Evolutionary conservation across 2,113 vertebrate species (phyloP).

Genomic region (Cricetomys ansorgei): DNA sequence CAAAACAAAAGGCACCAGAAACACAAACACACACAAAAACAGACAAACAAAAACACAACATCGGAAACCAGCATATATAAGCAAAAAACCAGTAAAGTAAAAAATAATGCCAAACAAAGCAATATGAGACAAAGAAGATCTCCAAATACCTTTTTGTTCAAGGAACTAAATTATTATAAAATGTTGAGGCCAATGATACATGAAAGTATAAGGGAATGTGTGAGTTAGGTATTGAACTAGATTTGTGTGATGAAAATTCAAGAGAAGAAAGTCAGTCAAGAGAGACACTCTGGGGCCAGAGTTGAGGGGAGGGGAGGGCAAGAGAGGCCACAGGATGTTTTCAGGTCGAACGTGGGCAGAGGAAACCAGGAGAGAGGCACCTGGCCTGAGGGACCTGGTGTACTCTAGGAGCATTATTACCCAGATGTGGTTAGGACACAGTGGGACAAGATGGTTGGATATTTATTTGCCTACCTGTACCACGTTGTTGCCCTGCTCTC

Average conservation of each 20-base stretch:
- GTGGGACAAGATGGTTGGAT: background rate
- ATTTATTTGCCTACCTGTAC: background rate
- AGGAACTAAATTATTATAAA: background rate
- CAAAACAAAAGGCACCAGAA: background rate
- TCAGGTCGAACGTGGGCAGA: background rate
- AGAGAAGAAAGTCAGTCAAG: background rate
- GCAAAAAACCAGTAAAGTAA: background rate
- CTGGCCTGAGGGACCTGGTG: background rate
- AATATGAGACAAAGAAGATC: background rate
- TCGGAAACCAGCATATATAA: background rate
- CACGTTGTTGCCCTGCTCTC: too few species aligned
- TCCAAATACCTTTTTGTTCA: background rate
- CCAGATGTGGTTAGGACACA: background rate
- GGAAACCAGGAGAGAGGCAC: too few species aligned
- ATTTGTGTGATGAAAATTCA: background rate
- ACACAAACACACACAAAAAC: background rate
- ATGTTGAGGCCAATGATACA: background rate
- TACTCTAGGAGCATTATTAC: background rate
- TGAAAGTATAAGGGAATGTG: background rate
- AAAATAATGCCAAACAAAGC: background rate
- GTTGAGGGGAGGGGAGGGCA: background rate
- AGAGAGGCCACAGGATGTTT: accelerated
- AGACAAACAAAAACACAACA: background rate
- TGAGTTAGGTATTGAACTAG: background rate
- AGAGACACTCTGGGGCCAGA: background rate